phyloP scores from a whole-genome alignment of 2,113 vertebrate species.

The Xiphophorus couchianus region DNA sequence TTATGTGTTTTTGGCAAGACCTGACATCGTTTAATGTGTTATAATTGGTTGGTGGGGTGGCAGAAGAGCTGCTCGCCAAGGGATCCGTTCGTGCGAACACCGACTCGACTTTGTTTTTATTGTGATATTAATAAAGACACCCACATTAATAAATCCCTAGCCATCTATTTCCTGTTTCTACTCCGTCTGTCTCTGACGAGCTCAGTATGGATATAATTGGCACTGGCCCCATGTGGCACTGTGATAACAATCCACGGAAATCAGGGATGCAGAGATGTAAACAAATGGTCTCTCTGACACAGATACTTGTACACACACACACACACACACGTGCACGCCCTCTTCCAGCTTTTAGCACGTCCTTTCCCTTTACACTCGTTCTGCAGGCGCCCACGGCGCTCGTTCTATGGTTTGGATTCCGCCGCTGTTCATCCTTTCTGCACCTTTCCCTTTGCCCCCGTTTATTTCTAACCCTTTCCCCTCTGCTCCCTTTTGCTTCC shows the following conservation, averaged over 20 bases:
- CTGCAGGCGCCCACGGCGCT: constrained; percentile 61
- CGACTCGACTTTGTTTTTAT: constrained; percentile 4
- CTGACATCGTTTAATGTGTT: neutral
- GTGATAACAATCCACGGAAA: constrained; percentile 53
- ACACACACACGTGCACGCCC: neutral
- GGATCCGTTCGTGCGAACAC: neutral
- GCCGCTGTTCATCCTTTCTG: constrained; percentile 55
- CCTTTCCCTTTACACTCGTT: constrained; percentile 61
- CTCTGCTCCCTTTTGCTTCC: constrained; percentile 2
- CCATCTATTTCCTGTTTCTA: constrained; percentile 11
- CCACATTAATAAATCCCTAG: constrained; percentile 20
- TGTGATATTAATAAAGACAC: constrained; percentile 17
- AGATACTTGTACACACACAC: constrained; percentile 10
- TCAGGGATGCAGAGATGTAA: constrained; percentile 63
- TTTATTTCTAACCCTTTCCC: constrained; percentile 5
- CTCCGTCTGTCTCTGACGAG: constrained; percentile 30
- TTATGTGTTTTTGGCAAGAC: too few species aligned
- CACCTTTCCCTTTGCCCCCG: constrained; percentile 1
- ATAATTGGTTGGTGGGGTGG: neutral
- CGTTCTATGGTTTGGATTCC: constrained; percentile 71
- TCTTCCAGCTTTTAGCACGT: neutral
- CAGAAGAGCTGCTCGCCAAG: neutral
- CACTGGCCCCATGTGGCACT: constrained; percentile 69
- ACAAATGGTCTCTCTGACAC: constrained; percentile 49
- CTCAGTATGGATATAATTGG: constrained; percentile 66